Evolutionary conservation across 2,888 invertebrate genomes (phyloP).

Genomic region (Busseola fusca): DNA sequence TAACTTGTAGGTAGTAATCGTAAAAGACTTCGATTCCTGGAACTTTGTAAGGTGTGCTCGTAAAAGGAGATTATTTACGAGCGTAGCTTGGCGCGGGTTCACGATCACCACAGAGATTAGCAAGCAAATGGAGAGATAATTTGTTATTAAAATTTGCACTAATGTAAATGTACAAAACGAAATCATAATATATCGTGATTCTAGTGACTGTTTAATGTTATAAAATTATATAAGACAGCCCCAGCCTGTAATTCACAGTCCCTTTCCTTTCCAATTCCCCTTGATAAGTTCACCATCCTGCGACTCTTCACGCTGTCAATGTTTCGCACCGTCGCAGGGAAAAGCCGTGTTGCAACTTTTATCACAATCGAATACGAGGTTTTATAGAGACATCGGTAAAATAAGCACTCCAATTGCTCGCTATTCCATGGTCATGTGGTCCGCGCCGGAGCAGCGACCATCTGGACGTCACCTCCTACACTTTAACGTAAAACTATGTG

Average conservation of each 20-base stretch:
- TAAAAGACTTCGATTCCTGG: slow-evolving; percentile 76
- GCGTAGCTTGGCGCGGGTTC: slow-evolving; percentile 39
- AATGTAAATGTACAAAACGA: not conserved
- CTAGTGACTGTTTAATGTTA: not conserved
- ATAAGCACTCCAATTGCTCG: slow-evolving; percentile 26
- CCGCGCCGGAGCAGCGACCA: slow-evolving; percentile 21
- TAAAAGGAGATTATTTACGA: slow-evolving; percentile 75
- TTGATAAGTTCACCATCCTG: not conserved
- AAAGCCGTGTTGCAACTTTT: not conserved
- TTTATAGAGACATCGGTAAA: not conserved
- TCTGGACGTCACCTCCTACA: slow-evolving; percentile 43
- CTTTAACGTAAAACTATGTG: slow-evolving; percentile 47
- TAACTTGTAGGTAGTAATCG: slow-evolving; percentile 70
- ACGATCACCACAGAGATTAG: slow-evolving; percentile 27
- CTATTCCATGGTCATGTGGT: slow-evolving; percentile 25
- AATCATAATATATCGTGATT: not conserved
- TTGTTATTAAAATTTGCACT: not conserved
- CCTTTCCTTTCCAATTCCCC: not conserved
- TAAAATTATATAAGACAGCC: not conserved
- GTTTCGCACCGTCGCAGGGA: not conserved
- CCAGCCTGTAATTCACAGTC: not conserved
- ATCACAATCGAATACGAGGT: not conserved
- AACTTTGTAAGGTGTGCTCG: slow-evolving; percentile 75
- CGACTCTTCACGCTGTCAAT: not conserved
- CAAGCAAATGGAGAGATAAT: slow-evolving; percentile 31